Conservation (phyloP, 1,140 invertebrate genomes). For the Scaptomyza graminum region DNA sequence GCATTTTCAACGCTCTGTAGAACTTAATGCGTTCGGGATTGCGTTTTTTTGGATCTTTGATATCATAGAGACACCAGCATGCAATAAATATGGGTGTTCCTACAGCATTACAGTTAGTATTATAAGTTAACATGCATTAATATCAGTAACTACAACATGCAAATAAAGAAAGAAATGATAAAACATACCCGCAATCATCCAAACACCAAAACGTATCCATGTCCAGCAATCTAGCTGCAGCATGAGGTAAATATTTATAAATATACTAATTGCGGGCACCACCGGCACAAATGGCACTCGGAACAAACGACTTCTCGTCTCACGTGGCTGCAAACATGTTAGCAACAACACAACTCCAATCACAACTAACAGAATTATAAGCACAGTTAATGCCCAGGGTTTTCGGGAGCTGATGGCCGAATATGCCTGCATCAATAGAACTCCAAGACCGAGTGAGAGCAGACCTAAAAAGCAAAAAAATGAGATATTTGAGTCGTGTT, state of each 20-base stretch:
- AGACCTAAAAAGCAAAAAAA: constrained; percentile 50
- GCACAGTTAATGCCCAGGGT: constrained; percentile 63
- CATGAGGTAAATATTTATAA: constrained; percentile 90
- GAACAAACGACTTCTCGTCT: constrained; percentile 61
- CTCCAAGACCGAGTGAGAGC: constrained; percentile 62
- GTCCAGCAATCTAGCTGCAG: constrained; percentile 87
- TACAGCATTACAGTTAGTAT: constrained; percentile 54
- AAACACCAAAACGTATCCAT: constrained; percentile 90
- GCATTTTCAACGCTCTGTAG: constrained; percentile 39
- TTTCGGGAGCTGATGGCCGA: constrained; percentile 48
- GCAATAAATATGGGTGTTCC: constrained; percentile 77
- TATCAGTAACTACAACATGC: constrained; percentile 56
- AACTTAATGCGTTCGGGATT: constrained; percentile 64
- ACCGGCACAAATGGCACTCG: constrained; percentile 90
- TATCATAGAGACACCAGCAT: constrained; percentile 78
- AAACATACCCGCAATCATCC: constrained; percentile 87
- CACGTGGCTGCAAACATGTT: constrained; percentile 72
- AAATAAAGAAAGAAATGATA: neutral
- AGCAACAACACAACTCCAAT: constrained; percentile 57
- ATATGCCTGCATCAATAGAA: constrained; percentile 72
- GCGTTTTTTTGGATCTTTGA: constrained; percentile 60
- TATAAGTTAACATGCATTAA: constrained; percentile 54
- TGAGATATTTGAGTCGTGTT: neutral
- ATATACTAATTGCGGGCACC: constrained; percentile 88
- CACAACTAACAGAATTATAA: constrained; percentile 56